Base-by-base conservation (phyloP, 2,797 vertebrate genomes). In the Carapus acus region DNA sequence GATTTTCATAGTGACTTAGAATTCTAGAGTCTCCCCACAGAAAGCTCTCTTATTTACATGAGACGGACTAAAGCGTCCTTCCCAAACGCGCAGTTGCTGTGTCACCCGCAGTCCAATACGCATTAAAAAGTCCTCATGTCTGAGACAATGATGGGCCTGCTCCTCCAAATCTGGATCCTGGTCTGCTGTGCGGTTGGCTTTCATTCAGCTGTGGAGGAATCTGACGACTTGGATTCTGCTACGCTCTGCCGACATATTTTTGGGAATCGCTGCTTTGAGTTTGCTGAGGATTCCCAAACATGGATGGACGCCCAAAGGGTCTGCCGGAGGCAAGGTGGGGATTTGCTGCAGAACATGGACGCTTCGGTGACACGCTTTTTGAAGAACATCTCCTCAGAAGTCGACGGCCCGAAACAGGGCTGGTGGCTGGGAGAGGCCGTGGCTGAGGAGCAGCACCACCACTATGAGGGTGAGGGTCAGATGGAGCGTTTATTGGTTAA, bases 1-100 rank as follows among this genome's bases (percentile, higher is more conserved):
- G 42, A 88, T 89, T 90, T 89, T 73, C 87, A 80, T 90, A 90
- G 82, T 81, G 56, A 80, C 83, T 66, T 83, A 56, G 79, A 67
- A 78, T 72, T 68, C 65, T 69, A 79, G 56, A 78, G 74, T 78
- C 81, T 81, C 74, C 58, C 75, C 73, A 61, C 59, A 78, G 77
- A 77, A 79, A 76, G 69, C 43, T 54, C 27, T 37, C 49, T 70
- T 3, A 86, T 88, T 88, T 89, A 62, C 85, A 78, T 87, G 61
- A 51, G 75, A 65, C 37, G 49, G 36, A 66, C 33, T 13, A 41
- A 78, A 43, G 51, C 39, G 64, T 71, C 43, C 43, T 75, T 69
- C 22, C 34, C 14, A 2, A 13, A 13, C 31, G 14, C 47, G 58
- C 62, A 64, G 44, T 68, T 55, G 53, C 16, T 43, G 27, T 21